These are phyloP conservation scores for Oeneis ivallda DNA, from an alignment of 2,888 invertebrate species.

Conservation along the genomic window DNA sequence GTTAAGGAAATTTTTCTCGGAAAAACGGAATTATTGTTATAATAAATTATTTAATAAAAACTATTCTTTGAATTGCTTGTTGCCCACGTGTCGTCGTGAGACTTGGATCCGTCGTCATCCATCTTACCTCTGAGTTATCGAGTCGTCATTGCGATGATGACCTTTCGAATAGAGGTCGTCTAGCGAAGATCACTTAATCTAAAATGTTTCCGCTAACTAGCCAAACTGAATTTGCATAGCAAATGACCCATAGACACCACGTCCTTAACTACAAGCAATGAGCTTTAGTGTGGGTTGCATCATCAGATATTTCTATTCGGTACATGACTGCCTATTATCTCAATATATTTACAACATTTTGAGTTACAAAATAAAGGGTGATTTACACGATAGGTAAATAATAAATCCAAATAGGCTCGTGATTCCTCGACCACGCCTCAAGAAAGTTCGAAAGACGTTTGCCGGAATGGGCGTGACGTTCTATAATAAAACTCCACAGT, in stretches of 20 bases:
- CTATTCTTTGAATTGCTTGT: background rate
- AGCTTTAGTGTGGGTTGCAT: background rate
- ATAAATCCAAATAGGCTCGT: no score
- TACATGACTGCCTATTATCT: background rate
- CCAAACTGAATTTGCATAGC: constrained; percentile 14
- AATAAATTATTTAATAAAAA: no score
- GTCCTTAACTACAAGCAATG: background rate
- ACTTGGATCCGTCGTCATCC: background rate
- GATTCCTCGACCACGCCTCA: no score
- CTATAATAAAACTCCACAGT: no score
- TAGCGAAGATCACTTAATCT: background rate
- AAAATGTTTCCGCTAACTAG: constrained; percentile 4
- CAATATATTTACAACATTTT: no score
- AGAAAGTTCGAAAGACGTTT: no score
- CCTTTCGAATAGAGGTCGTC: constrained; percentile 9
- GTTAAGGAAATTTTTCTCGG: no score
- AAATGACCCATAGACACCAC: constrained; percentile 10
- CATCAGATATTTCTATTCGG: constrained; percentile 6
- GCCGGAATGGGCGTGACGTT: no score
- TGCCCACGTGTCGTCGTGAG: background rate
- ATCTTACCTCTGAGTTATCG: background rate
- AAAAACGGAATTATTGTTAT: no score
- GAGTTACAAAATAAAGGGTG: no score
- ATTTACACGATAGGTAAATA: no score
- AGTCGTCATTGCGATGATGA: background rate